Evolutionary conservation across 2,888 invertebrate species (phyloP), one percentile per base, ranked within the genome.

Genomic region (Pachydiplax longipennis): DNA sequence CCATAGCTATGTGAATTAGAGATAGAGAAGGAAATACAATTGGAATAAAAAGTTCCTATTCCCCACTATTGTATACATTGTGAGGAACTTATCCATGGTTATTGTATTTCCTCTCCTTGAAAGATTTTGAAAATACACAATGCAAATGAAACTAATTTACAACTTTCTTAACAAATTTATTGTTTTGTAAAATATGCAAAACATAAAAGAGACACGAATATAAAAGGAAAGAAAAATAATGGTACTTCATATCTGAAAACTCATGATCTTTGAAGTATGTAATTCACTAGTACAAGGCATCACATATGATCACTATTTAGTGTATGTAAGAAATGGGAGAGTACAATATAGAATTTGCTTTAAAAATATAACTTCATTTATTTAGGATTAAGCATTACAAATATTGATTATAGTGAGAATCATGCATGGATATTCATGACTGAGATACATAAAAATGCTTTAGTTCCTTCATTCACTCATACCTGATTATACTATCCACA

Each of bases 281-380:
- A 73, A 31, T 12, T 73, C n/a, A 31, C 73, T 73, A 25, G 10
- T 73, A 22, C 31, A 73, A 31, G 73, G 31, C 73, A 73, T 73
- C 25, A 73, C 73, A 31, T 73, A 31, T 31, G 31, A 18, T 73
- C 31, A 73, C 31, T 25, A 73, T 73, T 31, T 31, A 31, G 31
- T 31, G 5, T 25, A 31, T n/a, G 22, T n/a, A 18, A 31, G 25
- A 73, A 73, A 73, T 73, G 0, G 73, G 73, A 73, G 31, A 73
- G 73, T 73, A 73, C 73, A 73, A 73, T 73, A 73, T 73, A 73
- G 25, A 73, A 31, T 73, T 31, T 65, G n/a, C 61, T n/a, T 87
- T 87, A 87, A 87, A 87, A 87, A 87, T 87, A 87, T 58, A 83
- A 8, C 22, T 35, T 87, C 61, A 37, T 87, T 61, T 61, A 65